Evolutionary conservation across 2,113 vertebrate genomes (phyloP).

Genomic region (Rhegmatorhina hoffmannsi): DNA sequence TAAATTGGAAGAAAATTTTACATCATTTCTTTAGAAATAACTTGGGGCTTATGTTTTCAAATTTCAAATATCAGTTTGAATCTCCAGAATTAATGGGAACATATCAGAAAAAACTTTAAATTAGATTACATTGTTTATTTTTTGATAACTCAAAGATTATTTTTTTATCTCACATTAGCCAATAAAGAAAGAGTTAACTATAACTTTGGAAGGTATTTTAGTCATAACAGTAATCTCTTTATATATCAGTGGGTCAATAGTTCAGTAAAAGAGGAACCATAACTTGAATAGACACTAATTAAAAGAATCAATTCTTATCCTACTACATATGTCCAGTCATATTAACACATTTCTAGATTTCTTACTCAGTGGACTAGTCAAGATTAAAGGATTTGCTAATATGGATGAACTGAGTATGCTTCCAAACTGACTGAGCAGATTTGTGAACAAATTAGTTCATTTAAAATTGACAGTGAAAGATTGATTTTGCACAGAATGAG

Average conservation of each 20-base stretch:
- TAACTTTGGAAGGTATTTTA: constrained; percentile 63
- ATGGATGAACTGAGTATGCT: constrained; percentile 91
- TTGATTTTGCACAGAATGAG: constrained; percentile 88
- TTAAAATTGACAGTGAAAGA: constrained; percentile 92
- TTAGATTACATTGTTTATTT: constrained; percentile 39
- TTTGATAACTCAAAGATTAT: constrained; percentile 15
- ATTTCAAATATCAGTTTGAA: constrained; percentile 18
- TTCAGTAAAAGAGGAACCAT: constrained; percentile 79
- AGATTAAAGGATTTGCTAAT: constrained; percentile 99
- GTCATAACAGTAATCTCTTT: constrained; percentile 74
- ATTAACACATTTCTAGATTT: constrained; percentile 94
- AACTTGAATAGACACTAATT: constrained; percentile 92
- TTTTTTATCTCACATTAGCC: neutral
- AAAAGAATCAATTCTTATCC: constrained; percentile 97
- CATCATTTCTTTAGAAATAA: neutral
- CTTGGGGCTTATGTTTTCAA: neutral
- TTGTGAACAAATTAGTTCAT: constrained; percentile 97
- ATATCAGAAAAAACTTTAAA: neutral
- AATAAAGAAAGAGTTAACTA: constrained; percentile 74
- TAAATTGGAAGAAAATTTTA: constrained; percentile 7
- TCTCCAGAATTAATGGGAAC: neutral
- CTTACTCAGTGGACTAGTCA: constrained; percentile 89
- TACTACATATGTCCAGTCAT: constrained; percentile 93
- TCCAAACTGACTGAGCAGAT: constrained; percentile 91
- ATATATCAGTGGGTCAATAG: constrained; percentile 80